phyloP scores from a whole-genome alignment of 1,140 invertebrate species.

The Druon quercuslanigerum region DNA sequence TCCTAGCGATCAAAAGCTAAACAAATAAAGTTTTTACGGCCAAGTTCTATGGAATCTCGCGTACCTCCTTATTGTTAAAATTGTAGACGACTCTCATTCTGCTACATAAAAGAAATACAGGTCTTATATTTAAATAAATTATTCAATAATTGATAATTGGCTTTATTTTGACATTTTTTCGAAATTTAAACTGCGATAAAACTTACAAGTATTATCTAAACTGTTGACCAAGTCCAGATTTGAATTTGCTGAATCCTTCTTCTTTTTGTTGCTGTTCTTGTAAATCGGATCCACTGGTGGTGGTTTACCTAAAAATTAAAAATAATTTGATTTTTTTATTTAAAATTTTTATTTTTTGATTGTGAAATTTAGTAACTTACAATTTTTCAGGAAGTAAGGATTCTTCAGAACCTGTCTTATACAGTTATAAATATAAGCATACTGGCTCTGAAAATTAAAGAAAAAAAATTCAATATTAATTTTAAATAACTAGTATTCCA shows the following conservation, averaged over 20 bases:
- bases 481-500: too few species aligned
- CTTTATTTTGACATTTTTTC: constrained; percentile 30
- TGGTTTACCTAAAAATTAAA: constrained; percentile 62
- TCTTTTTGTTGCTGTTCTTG: constrained; percentile 53
- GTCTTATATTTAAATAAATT: constrained; percentile 44
- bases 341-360: background rate
- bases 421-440: constrained; percentile 73
- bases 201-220: constrained; percentile 46
- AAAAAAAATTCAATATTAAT: too few species aligned
- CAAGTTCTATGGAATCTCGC: constrained; percentile 45
- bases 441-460: constrained; percentile 69
- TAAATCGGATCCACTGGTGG: constrained; percentile 63
- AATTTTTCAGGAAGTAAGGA: constrained; percentile 66
- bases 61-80: constrained; percentile 63
- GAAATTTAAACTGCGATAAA: background rate
- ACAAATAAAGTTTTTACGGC: too few species aligned
- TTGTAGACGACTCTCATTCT: constrained; percentile 62
- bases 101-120: constrained; percentile 56
- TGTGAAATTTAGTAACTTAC: constrained; percentile 57
- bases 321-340: constrained; percentile 2
- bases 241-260: constrained; percentile 54
- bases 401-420: constrained; percentile 70
- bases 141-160: too few species aligned
- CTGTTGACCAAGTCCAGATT: constrained; percentile 60
- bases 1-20: too few species aligned